These are phyloP conservation scores for Grantiella picta DNA, from an alignment of 2,113 vertebrate species.

Conservation along the genomic window DNA sequence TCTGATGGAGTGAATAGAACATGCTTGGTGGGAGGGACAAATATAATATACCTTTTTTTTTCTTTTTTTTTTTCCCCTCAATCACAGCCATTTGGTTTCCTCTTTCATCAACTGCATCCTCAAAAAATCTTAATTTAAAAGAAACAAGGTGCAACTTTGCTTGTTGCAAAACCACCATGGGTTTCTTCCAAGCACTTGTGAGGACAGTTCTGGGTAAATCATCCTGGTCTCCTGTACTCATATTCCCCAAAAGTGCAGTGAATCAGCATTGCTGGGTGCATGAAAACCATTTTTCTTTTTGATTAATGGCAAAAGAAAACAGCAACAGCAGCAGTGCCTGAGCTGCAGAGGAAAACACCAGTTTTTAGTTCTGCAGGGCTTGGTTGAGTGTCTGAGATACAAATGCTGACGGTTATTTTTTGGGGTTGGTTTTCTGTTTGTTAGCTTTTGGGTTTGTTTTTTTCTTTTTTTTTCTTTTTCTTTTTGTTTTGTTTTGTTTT, in stretches of 20 bases:
- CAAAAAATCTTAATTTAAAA: background rate
- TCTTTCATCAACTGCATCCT: background rate
- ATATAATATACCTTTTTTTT: background rate
- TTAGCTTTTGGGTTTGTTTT: background rate
- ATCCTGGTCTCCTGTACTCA: background rate
- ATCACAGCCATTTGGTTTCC: accelerated
- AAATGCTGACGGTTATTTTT: background rate
- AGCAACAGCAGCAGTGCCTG: background rate
- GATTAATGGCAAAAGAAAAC: background rate
- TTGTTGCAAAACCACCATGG: background rate
- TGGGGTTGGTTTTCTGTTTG: background rate
- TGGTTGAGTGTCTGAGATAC: background rate
- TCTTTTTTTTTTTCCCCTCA: background rate
- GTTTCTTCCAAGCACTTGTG: background rate
- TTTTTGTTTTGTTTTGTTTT: too few relatives aligned
- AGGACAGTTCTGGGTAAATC: background rate
- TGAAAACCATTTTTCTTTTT: too few relatives aligned
- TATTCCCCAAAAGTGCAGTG: background rate
- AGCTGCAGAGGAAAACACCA: background rate
- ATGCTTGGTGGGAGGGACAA: background rate
- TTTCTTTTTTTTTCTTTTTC: background rate
- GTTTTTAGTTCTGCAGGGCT: background rate
- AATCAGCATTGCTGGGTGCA: background rate
- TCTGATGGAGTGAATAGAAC: background rate
- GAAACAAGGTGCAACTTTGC: background rate